These are phyloP conservation scores for Cyprinodon brontotheroides DNA, from an alignment of 2,113 vertebrate genomes.

Conservation along the genomic window DNA sequence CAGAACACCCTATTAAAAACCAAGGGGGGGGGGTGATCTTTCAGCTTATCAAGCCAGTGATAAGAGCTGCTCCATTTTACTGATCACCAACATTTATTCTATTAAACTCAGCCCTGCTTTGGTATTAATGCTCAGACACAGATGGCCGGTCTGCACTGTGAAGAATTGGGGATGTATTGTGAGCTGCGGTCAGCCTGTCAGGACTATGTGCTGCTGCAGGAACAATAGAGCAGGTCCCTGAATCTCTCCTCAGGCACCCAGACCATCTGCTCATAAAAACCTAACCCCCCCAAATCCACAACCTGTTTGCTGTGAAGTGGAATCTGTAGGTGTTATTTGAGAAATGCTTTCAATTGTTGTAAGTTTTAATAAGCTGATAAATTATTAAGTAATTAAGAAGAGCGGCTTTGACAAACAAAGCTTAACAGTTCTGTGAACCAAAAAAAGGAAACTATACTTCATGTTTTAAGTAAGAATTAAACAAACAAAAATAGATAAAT, in stretches of 20 bases:
- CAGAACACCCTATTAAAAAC: constrained; percentile 44
- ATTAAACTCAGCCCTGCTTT: constrained; percentile 49
- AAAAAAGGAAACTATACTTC: not conserved
- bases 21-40: constrained; percentile 44
- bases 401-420: not conserved
- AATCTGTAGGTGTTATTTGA: not conserved
- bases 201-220: constrained; percentile 52
- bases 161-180: constrained; percentile 60
- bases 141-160: constrained; percentile 28
- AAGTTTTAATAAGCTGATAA: not conserved
- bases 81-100: constrained; percentile 50
- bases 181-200: constrained; percentile 33
- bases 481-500: no score
- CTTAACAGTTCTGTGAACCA: not conserved
- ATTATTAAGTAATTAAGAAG: not conserved
- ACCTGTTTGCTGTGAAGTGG: constrained; percentile 70
- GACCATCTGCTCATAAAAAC: constrained; percentile 75
- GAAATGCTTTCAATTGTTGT: not conserved
- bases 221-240: constrained; percentile 67
- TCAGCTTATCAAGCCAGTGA: constrained; percentile 33
- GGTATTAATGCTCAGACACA: constrained; percentile 38
- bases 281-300: constrained; percentile 66
- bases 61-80: constrained; percentile 49
- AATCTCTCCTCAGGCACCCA: constrained; percentile 50
- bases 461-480: not conserved